Conservation (phyloP, 1,140 invertebrate genomes). For the Dysdera silvatica region DNA sequence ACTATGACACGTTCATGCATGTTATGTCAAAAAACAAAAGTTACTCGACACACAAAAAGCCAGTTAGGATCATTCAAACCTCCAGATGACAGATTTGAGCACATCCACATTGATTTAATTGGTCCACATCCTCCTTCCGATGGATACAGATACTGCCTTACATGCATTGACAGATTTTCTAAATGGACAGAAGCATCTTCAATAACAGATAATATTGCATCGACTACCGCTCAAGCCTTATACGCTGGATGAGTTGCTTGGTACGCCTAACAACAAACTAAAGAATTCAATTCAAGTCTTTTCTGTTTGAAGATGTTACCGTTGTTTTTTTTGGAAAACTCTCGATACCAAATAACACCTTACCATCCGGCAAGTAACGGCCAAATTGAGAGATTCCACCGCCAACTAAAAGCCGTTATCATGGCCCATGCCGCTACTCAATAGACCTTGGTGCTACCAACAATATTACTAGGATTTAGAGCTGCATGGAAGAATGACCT, state of each 20-base stretch:
- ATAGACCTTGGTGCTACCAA: slow-evolving; percentile 41
- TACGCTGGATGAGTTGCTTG: slow-evolving; percentile 39
- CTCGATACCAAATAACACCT: slow-evolving; percentile 11
- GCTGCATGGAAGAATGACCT: slow-evolving; percentile 37
- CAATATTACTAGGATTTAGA: slow-evolving; percentile 40
- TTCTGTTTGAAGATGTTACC: slow-evolving; percentile 26
- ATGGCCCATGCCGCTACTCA: slow-evolving; percentile 9
- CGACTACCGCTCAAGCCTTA: slow-evolving; percentile 39
- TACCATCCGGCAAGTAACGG: slow-evolving; percentile 41
- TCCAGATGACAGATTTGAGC: slow-evolving; percentile 36
- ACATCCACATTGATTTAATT: slow-evolving; percentile 49
- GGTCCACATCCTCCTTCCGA: slow-evolving; percentile 42
- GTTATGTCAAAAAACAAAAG: slow-evolving; percentile 21
- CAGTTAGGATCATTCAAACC: slow-evolving; percentile 12
- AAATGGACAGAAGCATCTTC: slow-evolving; percentile 45
- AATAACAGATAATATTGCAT: slow-evolving; percentile 39
- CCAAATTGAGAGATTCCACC: slow-evolving; percentile 41
- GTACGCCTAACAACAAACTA: slow-evolving; percentile 44
- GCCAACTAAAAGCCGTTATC: slow-evolving; percentile 41
- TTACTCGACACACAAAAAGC: slow-evolving; percentile 16
- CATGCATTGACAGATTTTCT: slow-evolving; percentile 45
- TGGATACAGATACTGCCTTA: slow-evolving; percentile 43
- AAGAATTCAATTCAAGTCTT: slow-evolving; percentile 45
- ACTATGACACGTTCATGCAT: background rate
- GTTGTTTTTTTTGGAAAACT: slow-evolving; percentile 3